phyloP scores from a whole-genome alignment of 2,797 vertebrate genomes.

The Thamnophis elegans region DNA sequence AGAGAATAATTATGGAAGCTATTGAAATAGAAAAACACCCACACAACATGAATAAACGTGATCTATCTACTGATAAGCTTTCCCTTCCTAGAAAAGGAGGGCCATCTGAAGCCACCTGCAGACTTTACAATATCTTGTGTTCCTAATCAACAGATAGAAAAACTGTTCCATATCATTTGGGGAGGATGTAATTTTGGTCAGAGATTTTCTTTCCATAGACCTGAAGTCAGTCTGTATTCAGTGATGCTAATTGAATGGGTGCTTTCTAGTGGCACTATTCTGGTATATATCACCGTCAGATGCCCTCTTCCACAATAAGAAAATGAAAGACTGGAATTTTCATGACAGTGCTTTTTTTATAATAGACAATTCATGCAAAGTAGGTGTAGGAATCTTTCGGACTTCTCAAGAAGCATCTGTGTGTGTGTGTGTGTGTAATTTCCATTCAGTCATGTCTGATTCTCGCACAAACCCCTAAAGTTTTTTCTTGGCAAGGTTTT shows the following conservation, averaged over 20 bases:
- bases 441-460: neutral
- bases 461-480: neutral
- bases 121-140: neutral
- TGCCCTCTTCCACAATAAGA: neutral
- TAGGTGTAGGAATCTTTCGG: neutral
- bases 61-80: neutral
- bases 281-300: neutral
- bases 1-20: no score
- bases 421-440: no score
- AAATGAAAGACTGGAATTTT: neutral
- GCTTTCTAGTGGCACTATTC: neutral
- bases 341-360: neutral
- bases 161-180: neutral
- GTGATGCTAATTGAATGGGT: neutral
- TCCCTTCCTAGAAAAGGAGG: neutral
- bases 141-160: neutral
- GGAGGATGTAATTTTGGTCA: neutral
- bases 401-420: neutral
- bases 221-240: neutral
- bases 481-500: neutral
- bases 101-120: neutral
- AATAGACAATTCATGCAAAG: neutral
- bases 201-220: neutral
- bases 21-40: no score
- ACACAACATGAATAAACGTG: no score